Conservation (phyloP, 2,888 invertebrate species). For the Metacarcinus magister region DNA sequence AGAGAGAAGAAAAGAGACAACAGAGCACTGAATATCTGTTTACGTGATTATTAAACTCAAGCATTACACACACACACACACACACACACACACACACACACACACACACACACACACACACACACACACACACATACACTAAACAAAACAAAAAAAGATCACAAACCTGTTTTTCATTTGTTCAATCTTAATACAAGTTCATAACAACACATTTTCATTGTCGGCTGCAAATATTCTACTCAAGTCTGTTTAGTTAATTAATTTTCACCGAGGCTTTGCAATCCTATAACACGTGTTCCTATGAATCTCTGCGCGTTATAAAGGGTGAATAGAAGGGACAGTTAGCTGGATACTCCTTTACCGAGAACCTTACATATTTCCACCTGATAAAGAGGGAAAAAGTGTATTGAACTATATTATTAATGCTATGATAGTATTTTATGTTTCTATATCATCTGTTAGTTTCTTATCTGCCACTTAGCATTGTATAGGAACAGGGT, state of each 20-base stretch:
- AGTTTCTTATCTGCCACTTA: too few species aligned
- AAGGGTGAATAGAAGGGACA: too few species aligned
- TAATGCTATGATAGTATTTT: too few species aligned
- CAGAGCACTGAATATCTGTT: not conserved
- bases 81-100: not conserved
- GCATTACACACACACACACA: not conserved
- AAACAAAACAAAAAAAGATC: not conserved
- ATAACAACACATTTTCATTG: not conserved
- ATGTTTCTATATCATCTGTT: too few species aligned
- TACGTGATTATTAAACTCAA: not conserved
- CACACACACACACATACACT: not conserved
- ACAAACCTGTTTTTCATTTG: not conserved
- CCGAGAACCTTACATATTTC: too few species aligned
- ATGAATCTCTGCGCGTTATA: too few species aligned
- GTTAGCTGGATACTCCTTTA: too few species aligned
- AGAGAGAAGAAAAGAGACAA: not conserved
- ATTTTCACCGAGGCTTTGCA: not conserved
- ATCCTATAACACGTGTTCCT: too few species aligned
- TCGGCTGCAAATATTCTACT: not conserved
- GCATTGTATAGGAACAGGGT: too few species aligned
- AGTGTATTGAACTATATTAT: too few species aligned
- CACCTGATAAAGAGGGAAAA: too few species aligned
- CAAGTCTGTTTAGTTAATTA: not conserved
- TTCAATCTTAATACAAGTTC: not conserved
- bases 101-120: not conserved